Conservation (phyloP, 2,797 vertebrate species). For the Anguilla obscura region DNA sequence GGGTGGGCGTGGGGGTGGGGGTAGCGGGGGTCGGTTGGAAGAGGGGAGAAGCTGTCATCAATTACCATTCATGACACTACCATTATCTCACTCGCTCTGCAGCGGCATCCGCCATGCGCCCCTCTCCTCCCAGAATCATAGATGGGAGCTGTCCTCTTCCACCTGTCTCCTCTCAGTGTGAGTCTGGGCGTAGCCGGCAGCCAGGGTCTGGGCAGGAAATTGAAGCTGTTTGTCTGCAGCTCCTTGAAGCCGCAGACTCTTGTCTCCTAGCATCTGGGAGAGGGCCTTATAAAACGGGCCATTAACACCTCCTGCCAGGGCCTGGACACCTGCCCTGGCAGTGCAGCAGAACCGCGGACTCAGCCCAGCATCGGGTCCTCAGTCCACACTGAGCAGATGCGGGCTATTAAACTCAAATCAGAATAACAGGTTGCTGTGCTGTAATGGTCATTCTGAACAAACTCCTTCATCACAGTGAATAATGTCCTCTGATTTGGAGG, state of each 20-base stretch:
- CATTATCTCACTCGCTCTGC: slow-evolving; percentile 43
- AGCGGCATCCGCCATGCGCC: not conserved
- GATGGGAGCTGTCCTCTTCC: slow-evolving; percentile 41
- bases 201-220: slow-evolving; percentile 14
- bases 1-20: not conserved
- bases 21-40: not conserved
- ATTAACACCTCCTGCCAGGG: slow-evolving; percentile 60
- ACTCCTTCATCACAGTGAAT: slow-evolving; percentile 17
- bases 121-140: slow-evolving; percentile 29
- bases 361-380: slow-evolving; percentile 9
- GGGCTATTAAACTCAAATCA: slow-evolving; percentile 2
- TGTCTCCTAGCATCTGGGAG: slow-evolving; percentile 36
- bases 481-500: slow-evolving; percentile 9
- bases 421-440: slow-evolving; percentile 9
- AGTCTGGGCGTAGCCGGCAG: not conserved
- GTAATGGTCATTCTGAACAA: slow-evolving; percentile 11
- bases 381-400: slow-evolving; percentile 23
- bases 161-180: slow-evolving; percentile 25
- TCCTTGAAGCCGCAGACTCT: slow-evolving; percentile 45
- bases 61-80: slow-evolving; percentile 39
- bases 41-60: slow-evolving; percentile 25
- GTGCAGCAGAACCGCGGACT: slow-evolving; percentile 51
- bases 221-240: slow-evolving; percentile 22
- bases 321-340: slow-evolving; percentile 44
- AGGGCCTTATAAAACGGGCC: slow-evolving; percentile 62